Conservation (phyloP, 2,888 invertebrate species). For the Ormyrus pomaceus region DNA sequence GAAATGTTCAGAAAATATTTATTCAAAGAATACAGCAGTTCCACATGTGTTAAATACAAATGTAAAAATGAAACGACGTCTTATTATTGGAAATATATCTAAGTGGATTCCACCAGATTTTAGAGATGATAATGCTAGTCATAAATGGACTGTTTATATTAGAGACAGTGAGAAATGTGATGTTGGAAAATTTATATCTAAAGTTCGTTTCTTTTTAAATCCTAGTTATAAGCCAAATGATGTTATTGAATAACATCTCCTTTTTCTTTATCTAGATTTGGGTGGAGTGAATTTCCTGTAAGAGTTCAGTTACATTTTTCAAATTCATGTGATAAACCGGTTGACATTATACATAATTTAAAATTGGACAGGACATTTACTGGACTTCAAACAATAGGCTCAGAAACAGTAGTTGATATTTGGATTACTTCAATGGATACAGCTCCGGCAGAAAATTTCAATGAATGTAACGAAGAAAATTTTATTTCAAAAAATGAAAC, state of each 20-base stretch:
- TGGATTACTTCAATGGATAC: constrained; percentile 75
- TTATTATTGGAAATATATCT: constrained; percentile 85
- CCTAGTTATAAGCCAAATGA: constrained; percentile 93
- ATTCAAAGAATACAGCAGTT: constrained; percentile 17
- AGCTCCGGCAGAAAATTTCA: not conserved
- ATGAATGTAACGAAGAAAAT: not conserved
- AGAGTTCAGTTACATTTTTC: constrained; percentile 88
- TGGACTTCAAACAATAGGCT: constrained; percentile 88
- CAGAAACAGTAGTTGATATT: constrained; percentile 87
- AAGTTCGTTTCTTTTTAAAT: constrained; percentile 88
- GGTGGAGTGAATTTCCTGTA: constrained; percentile 96
- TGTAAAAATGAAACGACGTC: constrained; percentile 63
- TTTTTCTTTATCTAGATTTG: constrained; percentile 87
- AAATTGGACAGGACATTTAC: constrained; percentile 89
- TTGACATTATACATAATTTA: constrained; percentile 87
- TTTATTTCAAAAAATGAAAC: constrained; percentile 4
- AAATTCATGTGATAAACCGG: constrained; percentile 85
- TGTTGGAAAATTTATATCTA: constrained; percentile 81
- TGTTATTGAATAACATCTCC: constrained; percentile 86
- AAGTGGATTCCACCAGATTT: constrained; percentile 87
- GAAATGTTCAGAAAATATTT: constrained; percentile 15
- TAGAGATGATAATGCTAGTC: constrained; percentile 83
- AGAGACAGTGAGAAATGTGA: constrained; percentile 81
- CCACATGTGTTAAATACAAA: not conserved
- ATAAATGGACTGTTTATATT: constrained; percentile 95